phyloP scores from a whole-genome alignment of 2,113 vertebrate species.

The Oceanites oceanicus region DNA sequence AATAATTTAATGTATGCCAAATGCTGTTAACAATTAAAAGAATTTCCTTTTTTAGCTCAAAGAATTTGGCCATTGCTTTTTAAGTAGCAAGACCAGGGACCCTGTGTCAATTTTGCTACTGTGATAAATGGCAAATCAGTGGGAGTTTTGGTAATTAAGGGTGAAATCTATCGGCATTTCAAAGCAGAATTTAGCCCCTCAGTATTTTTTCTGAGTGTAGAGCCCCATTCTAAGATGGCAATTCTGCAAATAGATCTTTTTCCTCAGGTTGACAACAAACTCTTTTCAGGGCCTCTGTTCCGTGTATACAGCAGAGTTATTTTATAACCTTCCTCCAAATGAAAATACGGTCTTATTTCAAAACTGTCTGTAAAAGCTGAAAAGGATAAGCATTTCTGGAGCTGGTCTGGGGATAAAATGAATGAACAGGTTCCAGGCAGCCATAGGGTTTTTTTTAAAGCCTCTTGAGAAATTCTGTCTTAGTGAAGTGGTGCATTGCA shows the following conservation, averaged over 20 bases:
- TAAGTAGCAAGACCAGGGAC: neutral
- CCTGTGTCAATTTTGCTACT: neutral
- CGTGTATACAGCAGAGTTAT: neutral
- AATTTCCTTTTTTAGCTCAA: neutral
- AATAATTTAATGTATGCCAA: neutral
- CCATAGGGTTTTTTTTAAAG: neutral
- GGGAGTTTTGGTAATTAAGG: neutral
- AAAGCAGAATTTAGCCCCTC: neutral
- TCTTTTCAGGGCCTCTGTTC: neutral
- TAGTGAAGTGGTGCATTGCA: slow-evolving; percentile 30
- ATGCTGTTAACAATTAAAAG: neutral
- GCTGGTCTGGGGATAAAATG: neutral
- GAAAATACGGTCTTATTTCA: neutral
- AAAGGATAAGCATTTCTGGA: slow-evolving; percentile 12
- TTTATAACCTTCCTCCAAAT: neutral
- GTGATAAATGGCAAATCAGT: neutral
- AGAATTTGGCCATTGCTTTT: neutral
- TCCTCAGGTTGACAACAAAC: neutral
- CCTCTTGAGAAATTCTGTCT: slow-evolving; percentile 17
- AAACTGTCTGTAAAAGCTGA: neutral
- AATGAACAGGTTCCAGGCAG: neutral
- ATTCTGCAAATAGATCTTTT: neutral
- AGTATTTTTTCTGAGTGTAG: neutral
- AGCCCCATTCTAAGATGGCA: neutral
- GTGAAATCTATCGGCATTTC: neutral